Base-by-base conservation (phyloP, 64 coral and sea anemone species). In the Orbicella faveolata region DNA sequence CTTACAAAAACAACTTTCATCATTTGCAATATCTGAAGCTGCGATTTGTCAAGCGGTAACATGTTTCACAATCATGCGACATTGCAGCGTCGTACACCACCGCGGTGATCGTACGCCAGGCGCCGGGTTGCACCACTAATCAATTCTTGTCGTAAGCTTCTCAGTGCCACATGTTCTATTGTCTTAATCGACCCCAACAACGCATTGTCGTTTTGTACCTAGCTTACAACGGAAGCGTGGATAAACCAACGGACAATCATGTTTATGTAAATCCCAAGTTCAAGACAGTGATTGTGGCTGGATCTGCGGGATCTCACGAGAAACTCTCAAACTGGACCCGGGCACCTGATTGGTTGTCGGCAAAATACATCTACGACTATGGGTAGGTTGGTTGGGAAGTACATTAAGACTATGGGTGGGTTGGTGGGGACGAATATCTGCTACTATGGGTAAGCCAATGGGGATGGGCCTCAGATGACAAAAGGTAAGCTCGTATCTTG, bases 241-340 rank as follows among this genome's bases (percentile, higher is more conserved):
- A 92, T 52, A 72, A 61, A 37, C 83, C 83, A 53, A 18, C 39
- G 3, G 77, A 92, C 44, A 78, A 87, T 57, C 75, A 92, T 51
- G 83, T 92, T 23, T 92, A 92, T 75, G 63, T 34, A 70, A 96
- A 96, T 41, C 95, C 94, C 33, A 90, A 83, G 36, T 96, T 61
- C 63, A 90, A 93, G 95, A 93, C 95, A 26, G 89, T 79, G 16
- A 89, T 96, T 75, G 95, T 96, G 12, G 95, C 91, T 18, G 95
- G 95, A 26, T 96, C 95, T 34, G 95, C 95, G 11, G 95, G 95
- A 19, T 93, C 91, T 20, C 93, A 78, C 51, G 95, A 96, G 76
- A 90, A 81, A 30, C 89, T 96, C 64, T 96, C 95, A 20, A 66
- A 88, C 6, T 85, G 82, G 82, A 89, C 88, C 55, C 83, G 86